phyloP scores from a whole-genome alignment of 2,113 vertebrate genomes.

The Tympanuchus pallidicinctus region DNA sequence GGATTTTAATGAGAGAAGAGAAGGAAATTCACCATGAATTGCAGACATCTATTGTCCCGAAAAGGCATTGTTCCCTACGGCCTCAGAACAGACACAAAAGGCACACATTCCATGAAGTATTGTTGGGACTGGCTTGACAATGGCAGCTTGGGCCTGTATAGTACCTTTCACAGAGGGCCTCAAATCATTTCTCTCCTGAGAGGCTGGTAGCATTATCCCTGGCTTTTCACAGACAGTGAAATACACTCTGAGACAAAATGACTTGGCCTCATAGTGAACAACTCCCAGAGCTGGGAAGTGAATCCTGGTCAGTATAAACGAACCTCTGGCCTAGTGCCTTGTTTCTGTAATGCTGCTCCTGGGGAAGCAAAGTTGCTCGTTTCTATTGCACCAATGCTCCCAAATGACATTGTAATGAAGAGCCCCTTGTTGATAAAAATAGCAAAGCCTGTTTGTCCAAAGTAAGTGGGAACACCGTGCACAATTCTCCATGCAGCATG shows the following conservation, averaged over 20 bases:
- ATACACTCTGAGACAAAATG: background rate
- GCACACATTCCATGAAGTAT: background rate
- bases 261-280: background rate
- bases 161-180: background rate
- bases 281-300: background rate
- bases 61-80: background rate
- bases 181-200: slow-evolving; percentile 8
- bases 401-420: background rate
- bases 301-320: background rate
- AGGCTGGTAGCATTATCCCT: background rate
- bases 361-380: background rate
- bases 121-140: background rate
- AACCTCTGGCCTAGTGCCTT: background rate
- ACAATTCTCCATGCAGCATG: background rate
- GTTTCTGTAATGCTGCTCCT: background rate
- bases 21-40: slow-evolving; percentile 26
- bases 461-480: background rate
- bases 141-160: background rate
- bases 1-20: slow-evolving; percentile 45
- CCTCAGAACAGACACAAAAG: slow-evolving; percentile 21
- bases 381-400: background rate
- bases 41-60: slow-evolving; percentile 4
- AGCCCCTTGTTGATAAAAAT: background rate
- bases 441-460: background rate
- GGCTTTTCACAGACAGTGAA: background rate